These are phyloP conservation scores for Crenichthys baileyi DNA, from an alignment of 2,797 vertebrate genomes.

Conservation along the genomic window DNA sequence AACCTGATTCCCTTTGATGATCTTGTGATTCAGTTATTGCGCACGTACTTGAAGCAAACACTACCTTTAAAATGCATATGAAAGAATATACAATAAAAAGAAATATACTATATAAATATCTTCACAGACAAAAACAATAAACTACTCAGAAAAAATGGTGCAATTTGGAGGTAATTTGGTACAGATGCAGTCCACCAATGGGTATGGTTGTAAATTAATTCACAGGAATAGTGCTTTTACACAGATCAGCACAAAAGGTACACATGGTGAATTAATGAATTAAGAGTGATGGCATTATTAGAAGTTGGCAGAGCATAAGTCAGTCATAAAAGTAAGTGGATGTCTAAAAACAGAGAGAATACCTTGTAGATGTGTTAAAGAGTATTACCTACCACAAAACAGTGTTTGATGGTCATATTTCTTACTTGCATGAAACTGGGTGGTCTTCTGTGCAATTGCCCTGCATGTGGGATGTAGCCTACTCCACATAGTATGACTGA, in stretches of 20 bases:
- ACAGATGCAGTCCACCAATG: not conserved
- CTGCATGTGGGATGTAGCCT: not conserved
- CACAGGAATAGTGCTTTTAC: not conserved
- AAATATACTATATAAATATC: not conserved
- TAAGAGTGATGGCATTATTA: not conserved
- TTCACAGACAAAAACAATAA: not conserved
- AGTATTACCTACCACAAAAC: not conserved
- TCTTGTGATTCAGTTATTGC: constrained; percentile 37
- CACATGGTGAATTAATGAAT: not conserved
- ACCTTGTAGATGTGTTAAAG: not conserved
- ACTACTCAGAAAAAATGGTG: not conserved
- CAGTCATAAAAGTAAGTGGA: not conserved
- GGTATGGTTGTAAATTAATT: not conserved
- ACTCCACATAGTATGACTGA: not conserved
- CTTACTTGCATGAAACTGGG: not conserved
- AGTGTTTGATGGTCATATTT: not conserved
- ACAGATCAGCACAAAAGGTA: not conserved
- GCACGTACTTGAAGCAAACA: constrained; percentile 3
- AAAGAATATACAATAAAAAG: not conserved
- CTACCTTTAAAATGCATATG: not conserved
- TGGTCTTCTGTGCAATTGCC: not conserved
- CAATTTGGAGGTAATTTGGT: not conserved
- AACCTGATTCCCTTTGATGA: constrained; percentile 43
- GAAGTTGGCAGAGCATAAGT: not conserved
- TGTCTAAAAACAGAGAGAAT: not conserved